Percentiles rank a stretch among this genome's conserved stretches.
phyloP scores from a whole-genome alignment of 2,888 invertebrate species.

The Hypomecis atomaria region DNA sequence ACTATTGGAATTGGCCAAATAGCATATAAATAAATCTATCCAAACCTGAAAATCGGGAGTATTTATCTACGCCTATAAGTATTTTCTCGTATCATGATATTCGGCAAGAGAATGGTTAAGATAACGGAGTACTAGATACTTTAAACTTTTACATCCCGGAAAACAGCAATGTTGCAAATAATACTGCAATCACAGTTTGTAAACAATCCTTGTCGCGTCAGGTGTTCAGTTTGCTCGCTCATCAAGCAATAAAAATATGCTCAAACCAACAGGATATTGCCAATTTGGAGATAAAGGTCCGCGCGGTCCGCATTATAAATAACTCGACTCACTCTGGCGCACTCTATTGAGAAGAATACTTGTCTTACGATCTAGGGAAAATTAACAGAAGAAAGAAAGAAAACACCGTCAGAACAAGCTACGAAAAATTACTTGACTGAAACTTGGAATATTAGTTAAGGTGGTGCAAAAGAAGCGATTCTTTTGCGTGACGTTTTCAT shows the following conservation, averaged over 20 bases:
- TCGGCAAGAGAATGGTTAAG: too few species aligned
- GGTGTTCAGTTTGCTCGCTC: slow-evolving; percentile 11
- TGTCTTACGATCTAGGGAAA: background rate
- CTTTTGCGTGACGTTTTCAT: background rate
- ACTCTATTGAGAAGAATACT: slow-evolving; percentile 8
- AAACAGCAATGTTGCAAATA: too few species aligned
- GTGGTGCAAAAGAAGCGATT: background rate
- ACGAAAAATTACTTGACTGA: too few species aligned
- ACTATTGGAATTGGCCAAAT: too few species aligned
- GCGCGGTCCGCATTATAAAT: slow-evolving; percentile 28
- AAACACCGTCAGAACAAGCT: background rate
- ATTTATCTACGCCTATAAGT: too few species aligned
- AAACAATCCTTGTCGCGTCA: slow-evolving; percentile 2
- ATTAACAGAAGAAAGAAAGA: background rate
- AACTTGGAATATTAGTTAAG: too few species aligned
- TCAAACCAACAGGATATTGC: slow-evolving; percentile 30
- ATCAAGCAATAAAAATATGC: slow-evolving; percentile 32
- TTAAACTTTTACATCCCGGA: too few species aligned
- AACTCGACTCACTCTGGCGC: slow-evolving; percentile 22
- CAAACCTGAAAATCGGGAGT: too few species aligned
- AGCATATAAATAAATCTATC: too few species aligned
- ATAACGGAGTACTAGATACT: too few species aligned
- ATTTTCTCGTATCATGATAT: too few species aligned
- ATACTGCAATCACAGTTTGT: background rate
- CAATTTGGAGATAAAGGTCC: slow-evolving; percentile 32